Percentiles rank a stretch among this genome's conserved stretches.
These are phyloP conservation scores for Gerris lacustris DNA, from an alignment of 2,888 invertebrate species.

Conservation along the genomic window DNA sequence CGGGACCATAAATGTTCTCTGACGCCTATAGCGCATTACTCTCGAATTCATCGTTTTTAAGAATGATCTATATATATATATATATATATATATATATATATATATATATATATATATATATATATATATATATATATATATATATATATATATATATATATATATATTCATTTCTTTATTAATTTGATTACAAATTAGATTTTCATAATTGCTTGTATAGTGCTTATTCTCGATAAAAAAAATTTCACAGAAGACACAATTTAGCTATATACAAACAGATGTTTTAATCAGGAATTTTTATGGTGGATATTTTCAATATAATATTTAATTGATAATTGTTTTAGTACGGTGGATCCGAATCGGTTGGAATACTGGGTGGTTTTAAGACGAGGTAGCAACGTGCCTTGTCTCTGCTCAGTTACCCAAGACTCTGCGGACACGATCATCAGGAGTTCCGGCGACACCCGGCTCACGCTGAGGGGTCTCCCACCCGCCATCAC, in stretches of 20 bases:
- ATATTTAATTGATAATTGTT: constrained; percentile 24
- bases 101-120: constrained; percentile 1
- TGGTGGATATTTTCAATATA: too few relatives aligned
- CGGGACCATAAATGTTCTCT: too few relatives aligned
- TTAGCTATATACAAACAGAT: too few relatives aligned
- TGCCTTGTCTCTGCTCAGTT: background rate
- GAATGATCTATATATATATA: background rate
- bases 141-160: constrained; percentile 1
- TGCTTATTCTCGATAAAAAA: too few relatives aligned
- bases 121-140: background rate
- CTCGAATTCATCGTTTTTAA: too few relatives aligned
- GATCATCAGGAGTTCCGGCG: too few relatives aligned
- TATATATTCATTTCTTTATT: background rate
- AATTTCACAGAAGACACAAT: too few relatives aligned
- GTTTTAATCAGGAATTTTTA: too few relatives aligned
- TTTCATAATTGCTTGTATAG: too few relatives aligned
- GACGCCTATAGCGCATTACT: too few relatives aligned
- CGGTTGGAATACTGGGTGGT: constrained; percentile 44
- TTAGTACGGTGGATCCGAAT: constrained; percentile 41
- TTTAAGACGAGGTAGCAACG: constrained; percentile 36
- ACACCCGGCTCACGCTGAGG: constrained; percentile 34
- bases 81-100: background rate
- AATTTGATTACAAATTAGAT: too few relatives aligned
- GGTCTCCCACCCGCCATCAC: constrained; percentile 38
- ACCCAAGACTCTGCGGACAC: too few relatives aligned